Conservation (phyloP, 1,140 invertebrate species). For the Colletes latitarsis region DNA sequence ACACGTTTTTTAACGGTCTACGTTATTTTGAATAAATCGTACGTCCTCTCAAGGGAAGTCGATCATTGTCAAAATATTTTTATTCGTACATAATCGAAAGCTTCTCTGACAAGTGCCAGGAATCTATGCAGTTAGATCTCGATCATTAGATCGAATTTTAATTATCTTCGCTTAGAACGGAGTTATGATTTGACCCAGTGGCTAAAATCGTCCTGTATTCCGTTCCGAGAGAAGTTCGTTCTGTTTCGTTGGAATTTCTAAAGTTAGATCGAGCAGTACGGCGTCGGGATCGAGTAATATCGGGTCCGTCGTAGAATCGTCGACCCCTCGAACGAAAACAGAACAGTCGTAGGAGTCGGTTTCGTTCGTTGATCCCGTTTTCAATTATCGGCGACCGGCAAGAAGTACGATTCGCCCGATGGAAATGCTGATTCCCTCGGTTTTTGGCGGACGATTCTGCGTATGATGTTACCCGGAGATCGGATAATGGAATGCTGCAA, state of each 20-base stretch:
- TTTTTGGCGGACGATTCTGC: slow-evolving; percentile 29
- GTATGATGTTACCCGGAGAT: not conserved
- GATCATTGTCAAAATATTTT: no score
- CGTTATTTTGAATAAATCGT: no score
- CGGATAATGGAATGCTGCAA: slow-evolving; percentile 33
- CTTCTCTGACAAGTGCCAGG: no score
- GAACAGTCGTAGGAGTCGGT: not conserved
- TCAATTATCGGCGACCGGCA: slow-evolving; percentile 25
- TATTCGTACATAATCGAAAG: no score
- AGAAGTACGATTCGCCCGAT: not conserved
- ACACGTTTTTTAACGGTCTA: no score
- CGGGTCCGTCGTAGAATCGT: no score
- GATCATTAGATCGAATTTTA: no score
- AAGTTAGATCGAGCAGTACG: not conserved
- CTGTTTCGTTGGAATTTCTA: not conserved
- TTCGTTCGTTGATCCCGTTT: not conserved
- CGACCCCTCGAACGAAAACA: slow-evolving; percentile 12
- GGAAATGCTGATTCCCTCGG: slow-evolving; percentile 39
- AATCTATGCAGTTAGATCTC: no score
- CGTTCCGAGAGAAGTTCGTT: not conserved
- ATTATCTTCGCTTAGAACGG: no score
- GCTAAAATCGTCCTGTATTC: no score
- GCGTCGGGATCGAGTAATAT: not conserved
- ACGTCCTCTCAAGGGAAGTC: no score
- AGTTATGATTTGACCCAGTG: no score